Base-by-base conservation (phyloP, 2,888 invertebrate genomes). In the Scaptomyza caliginosa region DNA sequence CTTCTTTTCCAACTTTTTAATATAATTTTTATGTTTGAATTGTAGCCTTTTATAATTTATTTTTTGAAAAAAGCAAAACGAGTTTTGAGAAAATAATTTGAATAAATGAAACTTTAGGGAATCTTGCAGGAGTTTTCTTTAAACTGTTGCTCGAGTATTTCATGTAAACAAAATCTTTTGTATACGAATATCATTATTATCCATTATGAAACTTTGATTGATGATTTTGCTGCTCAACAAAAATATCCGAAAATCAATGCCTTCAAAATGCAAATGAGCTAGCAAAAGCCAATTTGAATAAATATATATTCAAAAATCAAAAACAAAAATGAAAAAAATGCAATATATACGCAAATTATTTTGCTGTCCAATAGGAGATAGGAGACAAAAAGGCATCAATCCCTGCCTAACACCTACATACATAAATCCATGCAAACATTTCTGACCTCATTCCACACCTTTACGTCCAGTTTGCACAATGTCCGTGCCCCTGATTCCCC, bases 301-400 rank as follows among this genome's bases (percentile, higher is more conserved):
- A 82, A 85, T 80, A 67, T 80, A 67, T 69, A 73, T 83, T 68
- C 80, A 67, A 63, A 83, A 80, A 86, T 83, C 77, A 76, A 62
- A 58, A 60, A 34, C 13, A 34, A 50, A 72, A 30, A 7, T 32
- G 2, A 30, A 52, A 32, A n/a, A 54, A 70, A 73, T 69, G 76
- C 83, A 82, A 80, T 80, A 82, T 76, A 80, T 67, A 80, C 79
- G 83, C 79, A 86, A 80, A 82, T 86, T 75, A 75, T 78, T 78
- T 46, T 59, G 42, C 67, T 65, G 62, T 57, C 65, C 60, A 17
- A 48, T 50, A 43, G 17, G 39, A 32, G 19, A 48, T 50, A 43
- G 17, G 39, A 32, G 13, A 30, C 21, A 55, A 46, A 19, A n/a
- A 36, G n/a, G 8, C 38, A 38, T 45, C 3, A 21, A 52, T 23